Percentiles rank a stretch among this genome's conserved stretches.
Conservation (phyloP, 2,113 vertebrate species). For the Coregonus clupeaformis region DNA sequence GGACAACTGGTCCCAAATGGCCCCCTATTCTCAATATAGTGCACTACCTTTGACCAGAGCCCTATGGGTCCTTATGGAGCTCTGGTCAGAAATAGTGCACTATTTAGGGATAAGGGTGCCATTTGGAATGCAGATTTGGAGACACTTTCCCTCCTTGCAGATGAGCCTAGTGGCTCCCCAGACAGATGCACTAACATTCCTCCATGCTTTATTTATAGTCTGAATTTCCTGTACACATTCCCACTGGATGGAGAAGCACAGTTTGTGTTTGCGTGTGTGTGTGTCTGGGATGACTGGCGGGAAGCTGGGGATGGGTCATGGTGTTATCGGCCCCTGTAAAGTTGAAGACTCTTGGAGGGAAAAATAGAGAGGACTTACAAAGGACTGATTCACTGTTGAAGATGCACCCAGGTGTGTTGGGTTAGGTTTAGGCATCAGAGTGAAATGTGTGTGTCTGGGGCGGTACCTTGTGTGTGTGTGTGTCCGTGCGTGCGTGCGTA, state of each 20-base stretch:
- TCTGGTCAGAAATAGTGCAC: too few relatives aligned
- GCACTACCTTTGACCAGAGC: too few relatives aligned
- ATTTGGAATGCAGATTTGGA: background rate
- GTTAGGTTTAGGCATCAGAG: background rate
- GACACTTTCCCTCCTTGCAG: slow-evolving; percentile 16
- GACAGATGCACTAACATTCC: slow-evolving; percentile 14
- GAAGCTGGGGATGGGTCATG: slow-evolving; percentile 15
- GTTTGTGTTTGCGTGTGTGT: background rate
- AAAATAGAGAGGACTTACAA: background rate
- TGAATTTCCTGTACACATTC: slow-evolving; percentile 39
- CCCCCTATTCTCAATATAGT: too few relatives aligned
- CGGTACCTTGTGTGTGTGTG: background rate
- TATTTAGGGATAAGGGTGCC: too few relatives aligned
- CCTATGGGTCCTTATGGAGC: too few relatives aligned
- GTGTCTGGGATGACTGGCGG: slow-evolving; percentile 1
- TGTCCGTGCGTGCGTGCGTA: too few relatives aligned
- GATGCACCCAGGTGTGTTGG: background rate
- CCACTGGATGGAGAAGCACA: slow-evolving; percentile 12
- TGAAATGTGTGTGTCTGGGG: background rate
- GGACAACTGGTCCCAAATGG: background rate
- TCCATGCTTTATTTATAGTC: slow-evolving; percentile 44
- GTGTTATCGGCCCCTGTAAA: slow-evolving; percentile 14
- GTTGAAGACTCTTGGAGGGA: background rate
- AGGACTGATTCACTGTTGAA: background rate
- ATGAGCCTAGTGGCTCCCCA: slow-evolving; percentile 15